phyloP scores from a whole-genome alignment of 2,888 invertebrate species.

The Marronus borbonicus region DNA sequence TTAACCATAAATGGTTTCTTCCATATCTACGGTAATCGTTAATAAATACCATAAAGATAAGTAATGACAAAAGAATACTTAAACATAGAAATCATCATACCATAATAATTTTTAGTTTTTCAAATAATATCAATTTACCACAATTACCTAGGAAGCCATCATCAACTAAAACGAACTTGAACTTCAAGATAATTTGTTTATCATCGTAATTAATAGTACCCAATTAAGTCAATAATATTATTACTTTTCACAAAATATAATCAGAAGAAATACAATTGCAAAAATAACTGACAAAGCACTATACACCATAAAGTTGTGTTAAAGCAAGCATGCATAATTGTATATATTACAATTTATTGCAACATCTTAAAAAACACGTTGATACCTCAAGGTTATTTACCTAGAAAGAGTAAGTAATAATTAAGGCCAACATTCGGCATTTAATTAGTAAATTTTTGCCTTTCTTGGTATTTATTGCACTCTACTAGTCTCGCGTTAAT shows the following conservation, averaged over 20 bases:
- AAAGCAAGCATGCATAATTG: neutral
- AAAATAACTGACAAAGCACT: neutral
- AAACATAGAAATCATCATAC: no score
- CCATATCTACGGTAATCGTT: no score
- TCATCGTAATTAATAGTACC: no score
- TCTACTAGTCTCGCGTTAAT: neutral
- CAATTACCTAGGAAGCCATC: no score
- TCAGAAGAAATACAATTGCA: neutral
- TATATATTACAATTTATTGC: neutral
- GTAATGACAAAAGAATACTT: neutral
- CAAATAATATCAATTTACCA: no score
- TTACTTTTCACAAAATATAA: neutral
- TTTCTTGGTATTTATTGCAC: neutral
- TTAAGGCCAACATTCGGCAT: neutral
- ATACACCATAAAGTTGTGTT: neutral
- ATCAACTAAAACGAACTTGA: no score
- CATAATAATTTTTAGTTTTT: no score
- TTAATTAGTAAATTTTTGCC: neutral
- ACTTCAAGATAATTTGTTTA: no score
- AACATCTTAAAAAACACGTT: neutral
- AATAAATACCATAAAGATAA: neutral
- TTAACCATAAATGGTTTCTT: no score
- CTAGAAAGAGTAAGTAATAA: neutral
- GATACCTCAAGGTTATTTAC: constrained; percentile 9
- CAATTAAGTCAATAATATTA: no score